phyloP scores from a whole-genome alignment of 2,888 invertebrate species.

The Acanthopleura granulata region DNA sequence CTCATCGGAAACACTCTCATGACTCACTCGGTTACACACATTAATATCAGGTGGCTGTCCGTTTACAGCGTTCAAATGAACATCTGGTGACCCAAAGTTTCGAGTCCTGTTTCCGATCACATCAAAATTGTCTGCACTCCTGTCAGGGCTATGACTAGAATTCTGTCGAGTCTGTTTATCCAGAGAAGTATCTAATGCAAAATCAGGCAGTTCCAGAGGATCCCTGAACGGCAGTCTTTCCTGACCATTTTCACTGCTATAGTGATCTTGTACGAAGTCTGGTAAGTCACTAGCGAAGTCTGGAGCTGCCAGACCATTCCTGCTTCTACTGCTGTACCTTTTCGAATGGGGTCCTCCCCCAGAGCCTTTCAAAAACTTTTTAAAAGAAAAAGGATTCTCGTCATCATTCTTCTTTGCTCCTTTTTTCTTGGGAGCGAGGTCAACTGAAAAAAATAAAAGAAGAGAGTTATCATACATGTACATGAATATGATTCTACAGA shows the following conservation, averaged over 20 bases:
- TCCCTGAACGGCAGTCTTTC: slow-evolving; percentile 29
- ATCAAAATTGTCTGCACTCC: neutral
- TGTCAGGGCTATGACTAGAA: neutral
- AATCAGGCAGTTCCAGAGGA: slow-evolving; percentile 48
- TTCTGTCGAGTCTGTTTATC: slow-evolving; percentile 9
- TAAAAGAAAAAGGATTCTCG: slow-evolving; percentile 68
- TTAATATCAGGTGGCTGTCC: slow-evolving; percentile 25
- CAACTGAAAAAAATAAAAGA: neutral
- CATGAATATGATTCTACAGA: no score
- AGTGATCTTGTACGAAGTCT: slow-evolving; percentile 67
- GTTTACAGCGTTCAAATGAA: neutral
- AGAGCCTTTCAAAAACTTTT: slow-evolving; percentile 57
- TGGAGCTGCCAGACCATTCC: slow-evolving; percentile 23
- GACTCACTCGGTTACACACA: slow-evolving; percentile 16
- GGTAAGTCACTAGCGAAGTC: slow-evolving; percentile 64
- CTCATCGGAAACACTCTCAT: slow-evolving; percentile 22
- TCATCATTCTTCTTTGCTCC: slow-evolving; percentile 24
- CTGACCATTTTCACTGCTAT: slow-evolving; percentile 32
- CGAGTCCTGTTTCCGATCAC: neutral
- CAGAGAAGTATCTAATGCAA: slow-evolving; percentile 40
- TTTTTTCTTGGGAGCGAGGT: neutral
- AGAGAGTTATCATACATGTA: no score
- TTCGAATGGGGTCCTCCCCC: slow-evolving; percentile 13
- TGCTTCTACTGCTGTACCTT: neutral
- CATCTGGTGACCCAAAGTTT: neutral